Base-by-base conservation (phyloP, 30 jellyfish, hydroid and myxozoan genomes). In the Catostylus mosaicus region DNA sequence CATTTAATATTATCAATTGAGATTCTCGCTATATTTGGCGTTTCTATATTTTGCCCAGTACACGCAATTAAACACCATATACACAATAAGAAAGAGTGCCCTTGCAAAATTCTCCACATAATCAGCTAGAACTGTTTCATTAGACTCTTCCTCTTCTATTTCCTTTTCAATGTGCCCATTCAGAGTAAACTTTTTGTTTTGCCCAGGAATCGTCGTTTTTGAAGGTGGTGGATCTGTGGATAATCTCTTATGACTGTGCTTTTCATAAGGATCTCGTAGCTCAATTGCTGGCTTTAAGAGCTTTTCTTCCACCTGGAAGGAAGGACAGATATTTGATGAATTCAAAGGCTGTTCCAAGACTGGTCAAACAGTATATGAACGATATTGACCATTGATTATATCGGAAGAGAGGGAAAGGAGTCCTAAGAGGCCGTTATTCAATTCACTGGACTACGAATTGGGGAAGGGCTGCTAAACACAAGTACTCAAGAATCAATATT, bases 71-170 rank as follows among this genome's bases (percentile, higher is more conserved):
- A 94, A 94, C 10, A 88, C 84, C 48, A 78, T 61, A 46, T 73
- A 94, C 19, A 73, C 90, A 36, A 94, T 67, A 11, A 97, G 96
- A 51, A 94, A 94, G 30, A 94, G 65, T 14, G 89, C 92, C 31
- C 99, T 65, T 10, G 99, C 95, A 54, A 88, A 60, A 54, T 79
- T 72, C 48, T 94, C 99, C 46, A 94, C 94, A 60, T 78, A 61
- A 57, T 87, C 96, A 2, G 97, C 97, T 54, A 93, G 30, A 16
- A 57, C 66, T 5, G 86, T 32, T 7, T 93, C 95, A 24, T 82
- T 68, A 2, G 19, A 23, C 30, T n/a, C 71, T n/a, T 37, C 46
- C 18, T 67, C 61, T 3, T 31, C 67, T 51, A 38, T 36, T 27
- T 50, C 73, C 0, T 30, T 35, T 12, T 62, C 51, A 35, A 76